Base-by-base conservation (phyloP, 1,140 invertebrate genomes). In the Sinella curviseta region DNA sequence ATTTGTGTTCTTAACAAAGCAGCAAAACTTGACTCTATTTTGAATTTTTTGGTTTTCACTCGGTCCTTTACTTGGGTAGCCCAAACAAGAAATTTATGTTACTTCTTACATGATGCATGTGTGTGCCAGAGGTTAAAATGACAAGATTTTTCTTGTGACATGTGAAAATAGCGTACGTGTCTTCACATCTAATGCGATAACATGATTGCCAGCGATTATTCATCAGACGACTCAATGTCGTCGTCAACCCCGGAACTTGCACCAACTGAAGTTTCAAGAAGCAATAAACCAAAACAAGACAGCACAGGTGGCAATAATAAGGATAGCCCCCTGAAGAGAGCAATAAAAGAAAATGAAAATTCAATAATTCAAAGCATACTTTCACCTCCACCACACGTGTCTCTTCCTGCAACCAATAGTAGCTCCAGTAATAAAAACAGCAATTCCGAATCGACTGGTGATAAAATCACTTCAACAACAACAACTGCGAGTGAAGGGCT, bases 351-450 rank as follows among this genome's bases (percentile, higher is more conserved):
- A 24, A 70, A 70, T 33, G 65, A 70, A 70, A 33, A 33, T 33
- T 70, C 65, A 33, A 70, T 70, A 30, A 70, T 70, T 31, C 65
- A 70, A 70, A 70, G 26, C 31, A 70, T 70, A 70, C 65, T 70
- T 30, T 30, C 65, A 8, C 65, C 30, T 14, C 24, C 57, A 48
- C 17, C 39, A 48, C 17, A 4, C 4, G 4, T 17, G 24, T 60
- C 57, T 3, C 3, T 26, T 60, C 20, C n/a, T n/a, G n/a, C n/a
- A n/a, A n/a, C n/a, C n/a, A n/a, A n/a, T n/a, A n/a, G n/a, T n/a
- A n/a, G n/a, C 65, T 31, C 28, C 28, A 70, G 26, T 30, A 70
- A 70, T 70, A 70, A 16, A 65, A n/a, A 65, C 26, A n/a, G n/a
- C 26, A 26, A 26, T 48, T 20, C 8, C 20, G 20, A 48, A 48